Percentiles rank a stretch among this genome's conserved stretches.
phyloP scores from a whole-genome alignment of 2,797 vertebrate genomes.

The Neomorphus geoffroyi region DNA sequence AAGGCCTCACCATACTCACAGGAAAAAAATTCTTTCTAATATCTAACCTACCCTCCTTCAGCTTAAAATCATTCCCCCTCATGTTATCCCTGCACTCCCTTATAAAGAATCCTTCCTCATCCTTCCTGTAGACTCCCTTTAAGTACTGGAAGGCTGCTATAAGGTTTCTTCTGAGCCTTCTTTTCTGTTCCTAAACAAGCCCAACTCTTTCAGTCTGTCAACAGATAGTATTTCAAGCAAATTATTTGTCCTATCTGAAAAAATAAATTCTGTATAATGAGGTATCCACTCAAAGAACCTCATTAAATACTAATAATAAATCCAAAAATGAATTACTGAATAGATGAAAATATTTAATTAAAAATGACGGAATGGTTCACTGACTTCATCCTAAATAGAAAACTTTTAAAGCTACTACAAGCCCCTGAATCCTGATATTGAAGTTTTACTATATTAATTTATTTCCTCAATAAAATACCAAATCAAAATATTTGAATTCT shows the following conservation, averaged over 20 bases:
- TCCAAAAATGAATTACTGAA: not conserved
- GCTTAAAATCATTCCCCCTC: no score
- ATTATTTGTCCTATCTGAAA: not conserved
- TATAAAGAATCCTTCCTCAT: no score
- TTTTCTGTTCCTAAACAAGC: no score
- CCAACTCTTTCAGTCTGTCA: no score
- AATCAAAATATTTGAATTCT: not conserved
- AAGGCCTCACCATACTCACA: no score
- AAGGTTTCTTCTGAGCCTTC: no score
- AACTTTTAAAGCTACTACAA: not conserved
- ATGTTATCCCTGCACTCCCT: no score
- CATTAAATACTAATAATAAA: not conserved
- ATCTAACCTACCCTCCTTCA: no score
- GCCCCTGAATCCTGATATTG: not conserved
- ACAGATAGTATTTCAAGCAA: not conserved
- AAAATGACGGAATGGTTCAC: not conserved
- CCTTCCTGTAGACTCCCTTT: no score
- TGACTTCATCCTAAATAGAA: not conserved
- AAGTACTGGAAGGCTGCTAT: no score
- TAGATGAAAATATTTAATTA: not conserved
- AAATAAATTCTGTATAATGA: not conserved
- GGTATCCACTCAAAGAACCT: not conserved
- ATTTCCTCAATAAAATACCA: not conserved
- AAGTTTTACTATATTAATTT: not conserved
- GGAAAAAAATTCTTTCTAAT: no score